phyloP scores from a whole-genome alignment of 2,797 vertebrate genomes.

The Poeciliopsis gracilis region DNA sequence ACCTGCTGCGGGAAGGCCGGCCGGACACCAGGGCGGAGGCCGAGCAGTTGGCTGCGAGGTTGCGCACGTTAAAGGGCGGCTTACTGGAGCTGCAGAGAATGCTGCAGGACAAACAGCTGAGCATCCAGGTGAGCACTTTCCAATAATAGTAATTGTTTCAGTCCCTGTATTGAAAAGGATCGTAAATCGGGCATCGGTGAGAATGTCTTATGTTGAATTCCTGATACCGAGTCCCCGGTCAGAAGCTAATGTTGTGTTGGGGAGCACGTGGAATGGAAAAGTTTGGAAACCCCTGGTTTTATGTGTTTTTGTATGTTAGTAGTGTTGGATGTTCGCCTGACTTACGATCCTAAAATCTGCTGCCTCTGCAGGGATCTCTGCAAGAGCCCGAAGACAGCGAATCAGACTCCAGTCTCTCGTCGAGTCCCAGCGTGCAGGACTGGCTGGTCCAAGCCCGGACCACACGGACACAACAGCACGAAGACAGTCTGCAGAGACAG shows the following conservation, averaged over 20 bases:
- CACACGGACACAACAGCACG: constrained; percentile 88
- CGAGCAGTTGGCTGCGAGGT: constrained; percentile 86
- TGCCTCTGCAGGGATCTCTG: constrained; percentile 82
- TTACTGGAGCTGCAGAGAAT: constrained; percentile 93
- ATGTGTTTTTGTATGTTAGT: background rate
- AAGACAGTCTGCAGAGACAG: constrained; percentile 91
- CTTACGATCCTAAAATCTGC: background rate
- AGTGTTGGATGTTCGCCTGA: background rate
- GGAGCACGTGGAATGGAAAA: too few species aligned
- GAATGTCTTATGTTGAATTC: too few species aligned
- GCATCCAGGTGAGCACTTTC: constrained; percentile 87
- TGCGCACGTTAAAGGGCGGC: constrained; percentile 88
- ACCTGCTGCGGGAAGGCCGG: constrained; percentile 90
- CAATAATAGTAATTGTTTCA: background rate
- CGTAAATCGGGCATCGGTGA: too few species aligned
- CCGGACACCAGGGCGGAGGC: constrained; percentile 84
- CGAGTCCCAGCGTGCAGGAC: constrained; percentile 92
- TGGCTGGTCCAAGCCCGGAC: constrained; percentile 92
- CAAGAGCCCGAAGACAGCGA: constrained; percentile 90
- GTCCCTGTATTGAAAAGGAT: too few species aligned
- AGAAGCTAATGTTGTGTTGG: too few species aligned
- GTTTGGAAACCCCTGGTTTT: background rate
- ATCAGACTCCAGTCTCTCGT: constrained; percentile 83
- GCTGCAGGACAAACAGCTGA: constrained; percentile 89
- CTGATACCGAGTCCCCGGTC: too few species aligned